These are phyloP conservation scores for Tipula helvola DNA, from an alignment of 2,888 invertebrate species.

Conservation along the genomic window DNA sequence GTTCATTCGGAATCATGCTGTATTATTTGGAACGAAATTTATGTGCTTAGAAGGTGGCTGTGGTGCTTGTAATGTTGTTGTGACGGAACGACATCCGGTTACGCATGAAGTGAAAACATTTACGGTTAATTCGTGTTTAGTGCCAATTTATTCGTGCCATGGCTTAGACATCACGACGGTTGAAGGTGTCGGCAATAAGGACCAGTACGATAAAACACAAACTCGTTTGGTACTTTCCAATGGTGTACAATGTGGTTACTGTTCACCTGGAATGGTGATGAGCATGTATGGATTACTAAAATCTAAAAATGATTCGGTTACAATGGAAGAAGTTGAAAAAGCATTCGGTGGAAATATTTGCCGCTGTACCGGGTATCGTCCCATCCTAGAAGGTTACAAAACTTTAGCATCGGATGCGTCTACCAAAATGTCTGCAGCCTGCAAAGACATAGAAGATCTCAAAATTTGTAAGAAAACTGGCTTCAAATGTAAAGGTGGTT, in stretches of 20 bases:
- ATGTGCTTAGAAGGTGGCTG: not conserved
- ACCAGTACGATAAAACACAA: constrained; percentile 51
- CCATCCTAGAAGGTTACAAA: constrained; percentile 44
- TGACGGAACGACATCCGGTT: not conserved
- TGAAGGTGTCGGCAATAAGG: constrained; percentile 50
- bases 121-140: constrained; percentile 34
- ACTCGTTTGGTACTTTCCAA: constrained; percentile 43
- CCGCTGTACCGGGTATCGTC: constrained; percentile 49
- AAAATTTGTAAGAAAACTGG: constrained; percentile 27
- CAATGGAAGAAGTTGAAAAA: constrained; percentile 47
- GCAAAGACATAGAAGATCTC: constrained; percentile 36
- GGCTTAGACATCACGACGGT: constrained; percentile 52
- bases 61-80: not conserved
- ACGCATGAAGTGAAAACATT: not conserved
- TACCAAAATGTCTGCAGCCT: constrained; percentile 19
- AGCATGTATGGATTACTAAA: constrained; percentile 45
- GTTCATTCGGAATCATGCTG: not conserved
- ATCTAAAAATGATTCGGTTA: constrained; percentile 31
- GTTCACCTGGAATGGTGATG: constrained; percentile 63
- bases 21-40: not conserved
- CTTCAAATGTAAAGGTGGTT: constrained; percentile 16
- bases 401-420: constrained; percentile 37
- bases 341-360: constrained; percentile 54
- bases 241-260: constrained; percentile 56
- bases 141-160: constrained; percentile 46